phyloP scores from a whole-genome alignment of 2,888 invertebrate species.

The Oxycera nigricornis region DNA sequence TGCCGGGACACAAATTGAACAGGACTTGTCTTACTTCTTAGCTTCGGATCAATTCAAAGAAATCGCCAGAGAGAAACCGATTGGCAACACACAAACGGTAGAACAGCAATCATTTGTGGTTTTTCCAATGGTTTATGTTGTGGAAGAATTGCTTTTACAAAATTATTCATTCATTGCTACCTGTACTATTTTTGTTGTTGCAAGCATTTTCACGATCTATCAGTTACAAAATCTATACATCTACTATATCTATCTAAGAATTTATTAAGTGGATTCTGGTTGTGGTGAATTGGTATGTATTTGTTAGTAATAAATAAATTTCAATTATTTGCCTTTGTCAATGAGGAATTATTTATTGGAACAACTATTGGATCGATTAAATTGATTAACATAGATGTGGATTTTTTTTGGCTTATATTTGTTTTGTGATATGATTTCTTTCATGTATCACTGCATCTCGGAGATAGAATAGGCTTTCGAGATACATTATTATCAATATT shows the following conservation, averaged over 20 bases:
- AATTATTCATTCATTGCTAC: slow-evolving; percentile 27
- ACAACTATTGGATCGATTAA: background rate
- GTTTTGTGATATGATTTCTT: no score
- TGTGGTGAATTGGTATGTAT: background rate
- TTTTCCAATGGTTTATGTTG: background rate
- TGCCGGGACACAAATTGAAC: no score
- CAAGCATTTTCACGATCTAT: slow-evolving; percentile 20
- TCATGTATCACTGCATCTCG: no score
- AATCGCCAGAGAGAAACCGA: background rate
- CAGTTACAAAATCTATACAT: slow-evolving; percentile 31
- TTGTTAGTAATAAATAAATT: slow-evolving; percentile 1
- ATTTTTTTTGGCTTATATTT: no score
- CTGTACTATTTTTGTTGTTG: slow-evolving; percentile 25
- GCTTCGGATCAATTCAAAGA: no score
- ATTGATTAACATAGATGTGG: background rate
- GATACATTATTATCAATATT: no score
- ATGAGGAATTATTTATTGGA: background rate
- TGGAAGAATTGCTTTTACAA: background rate
- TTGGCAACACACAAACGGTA: background rate
- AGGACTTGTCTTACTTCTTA: no score
- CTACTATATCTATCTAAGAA: slow-evolving; percentile 20
- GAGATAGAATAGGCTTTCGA: no score
- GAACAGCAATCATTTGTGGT: slow-evolving; percentile 14
- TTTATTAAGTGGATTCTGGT: slow-evolving; percentile 12
- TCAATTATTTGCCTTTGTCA: background rate